Base-by-base conservation (phyloP, 2,113 vertebrate species). In the Propithecus coquereli region DNA sequence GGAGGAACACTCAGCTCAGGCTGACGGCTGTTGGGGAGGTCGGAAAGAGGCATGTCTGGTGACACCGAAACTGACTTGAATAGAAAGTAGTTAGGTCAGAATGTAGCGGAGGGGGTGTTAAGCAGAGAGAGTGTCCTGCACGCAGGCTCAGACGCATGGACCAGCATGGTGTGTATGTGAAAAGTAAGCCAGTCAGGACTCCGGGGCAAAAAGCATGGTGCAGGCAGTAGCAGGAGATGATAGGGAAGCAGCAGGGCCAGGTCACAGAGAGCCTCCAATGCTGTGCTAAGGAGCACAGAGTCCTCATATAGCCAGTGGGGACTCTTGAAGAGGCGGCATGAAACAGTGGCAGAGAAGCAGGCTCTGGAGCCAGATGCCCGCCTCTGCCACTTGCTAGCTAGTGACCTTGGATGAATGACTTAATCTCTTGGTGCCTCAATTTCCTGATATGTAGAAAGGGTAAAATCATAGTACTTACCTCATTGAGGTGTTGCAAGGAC, bases 401-500 rank as follows among this genome's bases (percentile, higher is more conserved):
- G 47, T 91, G 79, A 52, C 30, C 7, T 30, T 27, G 37, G 37
- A 37, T 0, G 4, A 68, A 68, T 23, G 59, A 85, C 11, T 50
- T 54, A n/a, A 20, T 63, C 40, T 74, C 83, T 68, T 22, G 2
- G 61, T 71, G 54, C 93, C 90, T 96, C 45, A 2, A 37, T 71
- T 71, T 80, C 82, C 57, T 93, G 47, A 73, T 54, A 54, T 79
- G 47, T 70, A 37, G 59, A 87, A 66, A 47, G 32, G 40, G 61
- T 27, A 2, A 94, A 92, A 90, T 65, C 54, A n/a, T 8, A 71
- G 74, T 30, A 50, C 25, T 91, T 95, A 68, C 37, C 40, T 87
- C 16, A 30, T 0, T 25, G 66, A 70, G 25, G n/a, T 87, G 11
- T 90, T 76, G 52, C 7, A 52, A 86, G 85, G 30, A 59, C 27